These are phyloP conservation scores for Drosophila colorata DNA, from an alignment of 2,888 invertebrate genomes.

Conservation along the genomic window DNA sequence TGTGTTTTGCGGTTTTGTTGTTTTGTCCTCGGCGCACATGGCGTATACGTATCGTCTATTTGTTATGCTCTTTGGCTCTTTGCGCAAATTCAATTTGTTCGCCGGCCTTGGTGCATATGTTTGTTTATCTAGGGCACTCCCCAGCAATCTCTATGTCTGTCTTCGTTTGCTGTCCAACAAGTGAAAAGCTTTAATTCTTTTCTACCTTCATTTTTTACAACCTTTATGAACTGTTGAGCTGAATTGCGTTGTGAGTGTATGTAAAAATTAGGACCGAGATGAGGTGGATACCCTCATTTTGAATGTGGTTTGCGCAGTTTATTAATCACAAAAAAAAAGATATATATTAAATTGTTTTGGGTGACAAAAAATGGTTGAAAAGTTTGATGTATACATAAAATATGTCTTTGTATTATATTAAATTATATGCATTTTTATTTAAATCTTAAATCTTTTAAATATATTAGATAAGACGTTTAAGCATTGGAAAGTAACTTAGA, in stretches of 20 bases:
- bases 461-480: too few species aligned
- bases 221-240: constrained; percentile 1
- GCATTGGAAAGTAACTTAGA: too few species aligned
- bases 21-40: constrained; percentile 46
- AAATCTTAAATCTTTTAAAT: neutral
- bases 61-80: constrained; percentile 71
- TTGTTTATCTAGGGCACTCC: constrained; percentile 49
- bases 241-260: neutral
- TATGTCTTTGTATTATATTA: too few species aligned
- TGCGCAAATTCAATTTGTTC: constrained; percentile 72
- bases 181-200: constrained; percentile 31
- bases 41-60: constrained; percentile 71
- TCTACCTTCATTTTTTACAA: constrained; percentile 15
- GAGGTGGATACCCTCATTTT: neutral
- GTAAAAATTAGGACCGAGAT: neutral
- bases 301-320: constrained; percentile 1
- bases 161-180: constrained; percentile 8
- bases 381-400: too few species aligned
- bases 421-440: too few species aligned
- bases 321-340: neutral
- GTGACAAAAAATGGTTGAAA: too few species aligned
- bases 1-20: constrained; percentile 60
- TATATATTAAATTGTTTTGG: too few species aligned
- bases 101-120: constrained; percentile 51
- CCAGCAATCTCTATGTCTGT: neutral